phyloP scores from a whole-genome alignment of 2,888 invertebrate genomes.

The Microctonus brassicae region DNA sequence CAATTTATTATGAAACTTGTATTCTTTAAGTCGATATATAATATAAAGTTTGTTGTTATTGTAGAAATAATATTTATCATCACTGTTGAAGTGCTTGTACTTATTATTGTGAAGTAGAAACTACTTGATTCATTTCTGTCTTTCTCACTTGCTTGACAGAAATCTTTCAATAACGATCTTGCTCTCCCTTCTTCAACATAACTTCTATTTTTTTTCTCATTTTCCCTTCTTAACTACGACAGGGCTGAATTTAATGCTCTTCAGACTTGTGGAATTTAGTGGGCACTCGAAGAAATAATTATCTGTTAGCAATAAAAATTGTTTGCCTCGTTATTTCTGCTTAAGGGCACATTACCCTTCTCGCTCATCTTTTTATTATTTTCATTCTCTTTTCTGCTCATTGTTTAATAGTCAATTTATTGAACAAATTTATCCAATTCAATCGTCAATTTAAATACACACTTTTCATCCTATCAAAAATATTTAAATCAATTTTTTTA shows the following conservation, averaged over 20 bases:
- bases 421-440: slow-evolving; percentile 30
- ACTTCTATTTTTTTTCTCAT: slow-evolving; percentile 28
- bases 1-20: too few relatives aligned
- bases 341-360: neutral
- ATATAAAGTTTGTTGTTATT: too few relatives aligned
- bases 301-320: slow-evolving; percentile 36
- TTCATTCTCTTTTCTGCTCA: slow-evolving; percentile 1
- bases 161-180: slow-evolving; percentile 48
- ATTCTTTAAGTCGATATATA: too few relatives aligned
- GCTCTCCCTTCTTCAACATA: slow-evolving; percentile 34
- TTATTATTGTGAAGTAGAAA: slow-evolving; percentile 21
- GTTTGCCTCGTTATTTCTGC: slow-evolving; percentile 21
- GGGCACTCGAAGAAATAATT: slow-evolving; percentile 47
- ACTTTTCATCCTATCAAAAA: too few relatives aligned
- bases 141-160: slow-evolving; percentile 42
- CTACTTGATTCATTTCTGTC: neutral
- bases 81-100: slow-evolving; percentile 42
- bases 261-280: slow-evolving; percentile 28
- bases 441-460: slow-evolving; percentile 28
- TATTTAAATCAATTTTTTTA: too few relatives aligned
- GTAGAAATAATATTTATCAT: slow-evolving; percentile 38
- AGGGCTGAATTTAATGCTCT: slow-evolving; percentile 38
- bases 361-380: too few relatives aligned
- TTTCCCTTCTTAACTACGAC: slow-evolving; percentile 24
- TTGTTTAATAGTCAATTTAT: neutral